phyloP scores from a whole-genome alignment of 2,888 invertebrate species.

The Poecilus cupreus region DNA sequence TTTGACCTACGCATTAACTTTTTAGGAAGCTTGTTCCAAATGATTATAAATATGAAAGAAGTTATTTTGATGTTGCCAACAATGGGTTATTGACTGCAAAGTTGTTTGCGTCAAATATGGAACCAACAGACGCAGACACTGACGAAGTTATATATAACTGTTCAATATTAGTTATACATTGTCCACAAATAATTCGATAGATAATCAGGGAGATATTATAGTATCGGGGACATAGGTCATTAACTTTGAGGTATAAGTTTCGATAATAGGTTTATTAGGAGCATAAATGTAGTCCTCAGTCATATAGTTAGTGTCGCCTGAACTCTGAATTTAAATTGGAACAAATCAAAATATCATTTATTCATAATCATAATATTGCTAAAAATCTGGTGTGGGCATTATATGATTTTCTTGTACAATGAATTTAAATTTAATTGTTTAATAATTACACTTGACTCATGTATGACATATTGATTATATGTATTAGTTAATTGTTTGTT shows the following conservation, averaged over 20 bases:
- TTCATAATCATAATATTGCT: too few relatives aligned
- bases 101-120: conserved; percentile 15
- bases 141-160: background rate
- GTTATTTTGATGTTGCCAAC: background rate
- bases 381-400: too few relatives aligned
- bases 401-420: too few relatives aligned
- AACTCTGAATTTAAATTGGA: too few relatives aligned
- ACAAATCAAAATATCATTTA: too few relatives aligned
- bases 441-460: too few relatives aligned
- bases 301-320: too few relatives aligned
- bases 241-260: background rate
- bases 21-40: background rate
- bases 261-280: background rate
- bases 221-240: background rate
- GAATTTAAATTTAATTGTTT: too few relatives aligned
- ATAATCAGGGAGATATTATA: background rate
- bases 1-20: background rate
- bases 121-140: background rate
- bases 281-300: too few relatives aligned
- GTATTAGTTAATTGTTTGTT: too few relatives aligned
- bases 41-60: background rate
- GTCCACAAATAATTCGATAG: background rate
- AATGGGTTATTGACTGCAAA: conserved; percentile 30
- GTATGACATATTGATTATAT: too few relatives aligned
- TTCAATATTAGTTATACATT: background rate